Conservation (phyloP, 2,888 invertebrate species). For the Euplagia quadripunctaria region DNA sequence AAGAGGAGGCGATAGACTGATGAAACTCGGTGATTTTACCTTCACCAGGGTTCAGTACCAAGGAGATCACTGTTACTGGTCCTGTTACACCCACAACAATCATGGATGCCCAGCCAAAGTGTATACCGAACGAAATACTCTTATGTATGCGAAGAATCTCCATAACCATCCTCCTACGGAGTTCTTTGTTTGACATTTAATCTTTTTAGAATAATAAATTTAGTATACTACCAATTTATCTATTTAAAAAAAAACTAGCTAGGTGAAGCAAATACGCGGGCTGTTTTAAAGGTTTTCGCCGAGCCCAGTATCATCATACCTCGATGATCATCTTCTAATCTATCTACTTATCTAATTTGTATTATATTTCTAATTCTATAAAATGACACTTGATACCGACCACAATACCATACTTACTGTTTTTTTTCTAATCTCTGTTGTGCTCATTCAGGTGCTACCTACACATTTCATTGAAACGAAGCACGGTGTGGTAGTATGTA, state of each 20-base stretch:
- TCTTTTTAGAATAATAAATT: constrained; percentile 17
- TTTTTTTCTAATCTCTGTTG: not conserved
- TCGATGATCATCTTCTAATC: too few relatives aligned
- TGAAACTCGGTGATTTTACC: constrained; percentile 82
- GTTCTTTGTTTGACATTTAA: constrained; percentile 70
- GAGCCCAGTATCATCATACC: too few relatives aligned
- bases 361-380: not conserved
- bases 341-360: too few relatives aligned
- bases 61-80: constrained; percentile 72
- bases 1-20: constrained; percentile 74
- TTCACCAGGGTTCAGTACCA: constrained; percentile 67
- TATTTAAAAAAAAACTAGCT: too few relatives aligned
- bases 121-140: constrained; percentile 69
- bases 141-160: constrained; percentile 73
- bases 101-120: constrained; percentile 76
- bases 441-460: not conserved
- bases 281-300: not conserved
- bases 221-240: constrained; percentile 2
- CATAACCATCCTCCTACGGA: constrained; percentile 83
- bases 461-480: not conserved
- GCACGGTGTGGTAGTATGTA: too few relatives aligned
- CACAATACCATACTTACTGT: too few relatives aligned
- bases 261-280: not conserved
- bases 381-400: not conserved
- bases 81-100: constrained; percentile 76